These are phyloP conservation scores for Apomyelois bistriatella DNA, from an alignment of 2,888 invertebrate species.

Conservation along the genomic window DNA sequence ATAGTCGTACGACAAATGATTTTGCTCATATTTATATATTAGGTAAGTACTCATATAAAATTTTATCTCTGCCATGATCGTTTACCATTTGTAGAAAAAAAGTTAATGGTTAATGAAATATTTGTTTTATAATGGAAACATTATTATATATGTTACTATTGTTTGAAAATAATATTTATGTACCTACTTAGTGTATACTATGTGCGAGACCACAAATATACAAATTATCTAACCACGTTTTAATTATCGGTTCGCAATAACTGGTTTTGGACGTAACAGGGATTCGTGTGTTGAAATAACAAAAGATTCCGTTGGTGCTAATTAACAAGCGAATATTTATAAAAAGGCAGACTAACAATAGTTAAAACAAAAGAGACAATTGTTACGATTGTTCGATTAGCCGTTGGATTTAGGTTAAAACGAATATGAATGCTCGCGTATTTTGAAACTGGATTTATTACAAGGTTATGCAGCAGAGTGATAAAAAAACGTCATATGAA, in stretches of 20 bases:
- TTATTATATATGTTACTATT: too few relatives aligned
- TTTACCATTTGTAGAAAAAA: too few relatives aligned
- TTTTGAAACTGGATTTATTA: background rate
- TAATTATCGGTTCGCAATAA: slow-evolving; percentile 20
- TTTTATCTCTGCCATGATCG: too few relatives aligned
- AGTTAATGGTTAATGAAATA: too few relatives aligned
- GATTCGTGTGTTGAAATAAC: slow-evolving; percentile 9
- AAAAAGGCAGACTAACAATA: slow-evolving; percentile 3
- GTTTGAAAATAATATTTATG: background rate
- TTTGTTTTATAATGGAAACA: too few relatives aligned
- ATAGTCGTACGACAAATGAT: too few relatives aligned
- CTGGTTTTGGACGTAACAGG: slow-evolving; percentile 17
- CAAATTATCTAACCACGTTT: slow-evolving; percentile 15
- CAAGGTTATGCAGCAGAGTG: background rate
- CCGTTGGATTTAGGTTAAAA: background rate
- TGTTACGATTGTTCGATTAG: background rate
- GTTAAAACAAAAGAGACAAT: background rate
- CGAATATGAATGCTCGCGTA: background rate
- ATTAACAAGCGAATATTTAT: slow-evolving; percentile 6
- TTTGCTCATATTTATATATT: too few relatives aligned
- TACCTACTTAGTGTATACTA: background rate
- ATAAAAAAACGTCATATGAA: slow-evolving; percentile 4
- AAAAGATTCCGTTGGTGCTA: slow-evolving; percentile 7
- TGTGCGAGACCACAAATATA: slow-evolving; percentile 13
- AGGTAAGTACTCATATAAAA: too few relatives aligned